These are phyloP conservation scores for Yponomeuta plumbellus DNA, from an alignment of 2,888 invertebrate species.

Conservation along the genomic window DNA sequence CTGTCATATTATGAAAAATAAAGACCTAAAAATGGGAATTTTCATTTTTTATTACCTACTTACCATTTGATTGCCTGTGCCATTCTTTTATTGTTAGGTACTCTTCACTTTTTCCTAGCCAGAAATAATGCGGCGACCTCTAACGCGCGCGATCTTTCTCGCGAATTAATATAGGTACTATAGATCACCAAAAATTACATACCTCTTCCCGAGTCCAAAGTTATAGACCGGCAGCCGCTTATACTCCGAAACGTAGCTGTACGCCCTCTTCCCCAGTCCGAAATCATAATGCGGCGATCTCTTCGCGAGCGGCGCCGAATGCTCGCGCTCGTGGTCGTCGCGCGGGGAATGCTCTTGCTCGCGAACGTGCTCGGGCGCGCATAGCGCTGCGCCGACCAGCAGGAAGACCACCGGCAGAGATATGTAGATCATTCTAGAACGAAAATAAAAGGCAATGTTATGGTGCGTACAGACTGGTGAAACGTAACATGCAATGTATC, in stretches of 20 bases:
- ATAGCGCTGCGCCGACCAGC: constrained; percentile 48
- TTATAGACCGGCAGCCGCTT: constrained; percentile 77
- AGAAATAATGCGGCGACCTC: too few relatives aligned
- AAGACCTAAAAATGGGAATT: too few relatives aligned
- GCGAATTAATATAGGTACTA: too few relatives aligned
- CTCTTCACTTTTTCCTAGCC: too few relatives aligned
- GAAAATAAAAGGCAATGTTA: constrained; percentile 22
- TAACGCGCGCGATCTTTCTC: too few relatives aligned
- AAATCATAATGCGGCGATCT: constrained; percentile 74
- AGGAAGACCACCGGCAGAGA: constrained; percentile 49
- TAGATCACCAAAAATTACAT: too few relatives aligned
- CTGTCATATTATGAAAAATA: too few relatives aligned
- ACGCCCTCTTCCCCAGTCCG: constrained; percentile 72
- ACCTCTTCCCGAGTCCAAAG: constrained; percentile 78
- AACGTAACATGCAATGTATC: too few relatives aligned
- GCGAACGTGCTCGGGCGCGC: constrained; percentile 51
- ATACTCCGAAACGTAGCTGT: constrained; percentile 79
- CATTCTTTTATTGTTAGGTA: too few relatives aligned
- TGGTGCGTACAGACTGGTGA: too few relatives aligned
- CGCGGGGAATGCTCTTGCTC: constrained; percentile 29
- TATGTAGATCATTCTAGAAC: constrained; percentile 61
- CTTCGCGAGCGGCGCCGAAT: constrained; percentile 45
- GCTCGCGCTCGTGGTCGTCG: constrained; percentile 17
- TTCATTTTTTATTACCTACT: too few relatives aligned
- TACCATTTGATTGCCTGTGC: too few relatives aligned